Evolutionary conservation across 2,797 vertebrate genomes (phyloP).

Genomic region (Sarcoramphus papa): DNA sequence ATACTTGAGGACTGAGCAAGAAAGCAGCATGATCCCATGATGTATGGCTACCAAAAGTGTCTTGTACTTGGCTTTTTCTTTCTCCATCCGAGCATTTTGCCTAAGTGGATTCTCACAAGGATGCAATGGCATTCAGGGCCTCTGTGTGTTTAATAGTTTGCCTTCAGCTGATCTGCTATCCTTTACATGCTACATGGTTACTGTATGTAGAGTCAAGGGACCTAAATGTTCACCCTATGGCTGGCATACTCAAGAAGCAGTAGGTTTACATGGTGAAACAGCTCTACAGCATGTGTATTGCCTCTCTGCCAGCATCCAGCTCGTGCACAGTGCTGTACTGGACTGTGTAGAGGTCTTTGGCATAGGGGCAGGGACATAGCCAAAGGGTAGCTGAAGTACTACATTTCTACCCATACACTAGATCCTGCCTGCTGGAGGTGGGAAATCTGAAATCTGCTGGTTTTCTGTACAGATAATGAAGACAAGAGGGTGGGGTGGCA

Average conservation of each 20-base stretch:
- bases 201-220: background rate
- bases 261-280: background rate
- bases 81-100: background rate
- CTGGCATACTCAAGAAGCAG: background rate
- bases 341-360: background rate
- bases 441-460: background rate
- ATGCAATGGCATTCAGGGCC: background rate
- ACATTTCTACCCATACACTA: background rate
- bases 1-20: background rate
- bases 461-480: background rate
- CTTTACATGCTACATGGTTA: background rate
- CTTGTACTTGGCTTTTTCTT: background rate
- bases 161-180: background rate
- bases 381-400: background rate
- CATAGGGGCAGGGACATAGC: background rate
- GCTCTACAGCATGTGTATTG: background rate
- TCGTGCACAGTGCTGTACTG: rapidly evolving
- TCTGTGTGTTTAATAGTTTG: background rate
- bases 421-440: background rate
- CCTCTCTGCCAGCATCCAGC: background rate
- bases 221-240: background rate
- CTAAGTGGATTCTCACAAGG: background rate
- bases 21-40: background rate
- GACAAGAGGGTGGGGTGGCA: background rate
- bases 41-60: background rate